Conservation (phyloP, 2,797 vertebrate genomes). For the Phoebastria nigripes region DNA sequence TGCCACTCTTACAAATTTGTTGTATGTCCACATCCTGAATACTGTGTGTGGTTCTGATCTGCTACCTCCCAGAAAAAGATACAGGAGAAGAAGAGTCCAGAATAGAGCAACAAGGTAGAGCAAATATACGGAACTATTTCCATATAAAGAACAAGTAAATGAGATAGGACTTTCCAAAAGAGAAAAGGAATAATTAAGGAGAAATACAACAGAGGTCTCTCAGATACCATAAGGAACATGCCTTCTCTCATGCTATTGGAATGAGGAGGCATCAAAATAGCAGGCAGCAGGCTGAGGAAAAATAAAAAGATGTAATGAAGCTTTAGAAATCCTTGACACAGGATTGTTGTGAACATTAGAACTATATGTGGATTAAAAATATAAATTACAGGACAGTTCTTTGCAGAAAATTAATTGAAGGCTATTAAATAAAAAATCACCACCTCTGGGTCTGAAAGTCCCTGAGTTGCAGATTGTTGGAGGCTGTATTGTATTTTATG, state of each 20-base stretch:
- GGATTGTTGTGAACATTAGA: background rate
- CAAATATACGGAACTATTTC: background rate
- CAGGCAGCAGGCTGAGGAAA: background rate
- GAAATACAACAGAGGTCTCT: background rate
- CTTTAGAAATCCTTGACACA: background rate
- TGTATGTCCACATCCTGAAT: background rate
- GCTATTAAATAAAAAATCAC: background rate
- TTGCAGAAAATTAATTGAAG: background rate
- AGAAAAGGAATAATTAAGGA: background rate
- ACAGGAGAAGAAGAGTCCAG: background rate
- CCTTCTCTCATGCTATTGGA: background rate
- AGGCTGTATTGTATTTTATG: background rate
- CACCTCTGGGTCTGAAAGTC: background rate
- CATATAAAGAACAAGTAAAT: background rate
- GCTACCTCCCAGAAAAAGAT: background rate
- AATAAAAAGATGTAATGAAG: background rate
- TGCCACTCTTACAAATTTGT: accelerated
- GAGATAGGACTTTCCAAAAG: background rate
- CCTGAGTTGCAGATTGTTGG: background rate
- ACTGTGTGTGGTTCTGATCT: background rate
- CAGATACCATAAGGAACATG: background rate
- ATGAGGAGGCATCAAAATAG: background rate
- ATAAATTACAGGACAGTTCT: background rate
- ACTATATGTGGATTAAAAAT: background rate
- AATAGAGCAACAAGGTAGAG: background rate